Evolutionary conservation across 1,140 invertebrate species (phyloP).

Genomic region (Lutraria rhynchaena): DNA sequence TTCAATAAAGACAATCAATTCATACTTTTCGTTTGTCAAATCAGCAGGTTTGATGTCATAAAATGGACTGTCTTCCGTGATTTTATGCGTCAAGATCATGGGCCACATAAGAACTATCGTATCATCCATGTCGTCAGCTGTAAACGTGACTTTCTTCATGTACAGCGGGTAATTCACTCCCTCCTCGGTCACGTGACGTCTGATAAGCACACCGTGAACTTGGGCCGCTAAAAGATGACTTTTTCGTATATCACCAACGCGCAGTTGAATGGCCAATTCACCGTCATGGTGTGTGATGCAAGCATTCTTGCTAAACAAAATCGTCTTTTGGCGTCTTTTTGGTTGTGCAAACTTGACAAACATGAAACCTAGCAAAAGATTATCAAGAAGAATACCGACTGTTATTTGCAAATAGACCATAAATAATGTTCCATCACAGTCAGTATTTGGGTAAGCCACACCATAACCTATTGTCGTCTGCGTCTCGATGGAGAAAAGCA

Average conservation of each 20-base stretch:
- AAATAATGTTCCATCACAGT: slow-evolving; percentile 73
- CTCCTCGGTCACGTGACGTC: slow-evolving; percentile 73
- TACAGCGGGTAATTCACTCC: slow-evolving; percentile 73
- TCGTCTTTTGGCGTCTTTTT: slow-evolving; percentile 78
- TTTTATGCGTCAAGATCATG: slow-evolving; percentile 89
- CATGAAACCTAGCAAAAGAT: slow-evolving; percentile 78
- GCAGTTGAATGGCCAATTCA: slow-evolving; percentile 91
- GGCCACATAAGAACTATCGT: slow-evolving; percentile 98
- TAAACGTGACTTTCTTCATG: slow-evolving; percentile 82
- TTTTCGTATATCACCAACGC: slow-evolving; percentile 80
- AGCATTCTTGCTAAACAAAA: slow-evolving; percentile 80
- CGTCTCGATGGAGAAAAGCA: slow-evolving; percentile 83
- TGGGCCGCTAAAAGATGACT: slow-evolving; percentile 82
- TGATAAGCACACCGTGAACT: slow-evolving; percentile 85
- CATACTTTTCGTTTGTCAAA: slow-evolving; percentile 93
- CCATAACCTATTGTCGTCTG: slow-evolving; percentile 84
- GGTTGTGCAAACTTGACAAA: slow-evolving; percentile 80
- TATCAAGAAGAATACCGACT: slow-evolving; percentile 78
- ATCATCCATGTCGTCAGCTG: slow-evolving; percentile 91
- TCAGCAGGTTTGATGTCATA: slow-evolving; percentile 94
- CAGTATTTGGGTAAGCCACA: slow-evolving; percentile 87
- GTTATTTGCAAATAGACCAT: slow-evolving; percentile 77
- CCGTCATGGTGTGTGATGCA: slow-evolving; percentile 87
- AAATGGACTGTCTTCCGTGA: slow-evolving; percentile 92
- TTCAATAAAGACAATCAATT: slow-evolving; percentile 97